Evolutionary conservation across 2,797 vertebrate genomes (phyloP).

Genomic region (Takifugu rubripes): DNA sequence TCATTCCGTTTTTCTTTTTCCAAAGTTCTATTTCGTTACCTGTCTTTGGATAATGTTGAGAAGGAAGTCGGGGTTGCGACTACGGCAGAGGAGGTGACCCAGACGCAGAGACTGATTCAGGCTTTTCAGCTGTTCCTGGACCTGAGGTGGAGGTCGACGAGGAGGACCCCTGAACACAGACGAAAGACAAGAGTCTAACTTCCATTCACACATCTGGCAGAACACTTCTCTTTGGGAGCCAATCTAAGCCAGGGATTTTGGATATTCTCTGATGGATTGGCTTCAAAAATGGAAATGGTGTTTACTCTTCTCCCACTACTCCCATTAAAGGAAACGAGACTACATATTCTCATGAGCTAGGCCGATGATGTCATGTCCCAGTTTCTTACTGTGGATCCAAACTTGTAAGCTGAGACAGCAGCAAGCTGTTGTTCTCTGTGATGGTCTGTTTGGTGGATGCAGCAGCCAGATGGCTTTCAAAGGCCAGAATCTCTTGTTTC

Average conservation of each 20-base stretch:
- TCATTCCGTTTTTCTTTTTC: conserved; percentile 1
- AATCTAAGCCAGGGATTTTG: background rate
- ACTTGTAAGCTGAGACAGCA: conserved; percentile 94
- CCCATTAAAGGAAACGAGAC: background rate
- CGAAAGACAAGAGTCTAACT: conserved; percentile 1
- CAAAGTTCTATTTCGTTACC: conserved; percentile 57
- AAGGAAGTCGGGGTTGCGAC: conserved; percentile 93
- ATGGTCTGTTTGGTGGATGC: conserved; percentile 98
- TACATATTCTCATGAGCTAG: background rate
- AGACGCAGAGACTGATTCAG: conserved; percentile 94
- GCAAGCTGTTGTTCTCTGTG: conserved; percentile 94
- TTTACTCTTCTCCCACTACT: too few relatives aligned
- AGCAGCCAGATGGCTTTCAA: conserved; percentile 95
- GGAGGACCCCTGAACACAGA: conserved; percentile 85
- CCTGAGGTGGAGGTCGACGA: conserved; percentile 88
- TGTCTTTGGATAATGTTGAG: conserved; percentile 99
- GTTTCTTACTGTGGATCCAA: conserved; percentile 90
- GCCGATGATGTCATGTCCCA: background rate
- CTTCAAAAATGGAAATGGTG: background rate
- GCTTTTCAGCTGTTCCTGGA: conserved; percentile 93
- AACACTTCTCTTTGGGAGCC: background rate
- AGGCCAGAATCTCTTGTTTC: conserved; percentile 96
- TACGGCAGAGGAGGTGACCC: conserved; percentile 94
- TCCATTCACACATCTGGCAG: background rate
- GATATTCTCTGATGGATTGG: background rate